Evolutionary conservation across 1,140 invertebrate genomes (phyloP), one percentile per base, ranked within the genome.

Genomic region (Eumaeus atala): DNA sequence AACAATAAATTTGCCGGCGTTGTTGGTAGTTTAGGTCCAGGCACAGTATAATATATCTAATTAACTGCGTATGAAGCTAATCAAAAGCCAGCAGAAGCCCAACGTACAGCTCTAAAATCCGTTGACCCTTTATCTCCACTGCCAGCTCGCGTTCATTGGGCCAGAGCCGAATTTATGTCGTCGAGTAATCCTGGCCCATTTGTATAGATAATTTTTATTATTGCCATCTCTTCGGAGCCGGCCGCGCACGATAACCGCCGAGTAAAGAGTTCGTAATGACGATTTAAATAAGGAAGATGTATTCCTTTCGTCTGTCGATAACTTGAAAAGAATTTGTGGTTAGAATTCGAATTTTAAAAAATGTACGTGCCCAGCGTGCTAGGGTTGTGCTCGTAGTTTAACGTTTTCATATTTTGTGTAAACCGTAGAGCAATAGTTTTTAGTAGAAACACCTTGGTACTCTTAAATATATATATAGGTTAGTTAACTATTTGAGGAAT

Each of bases 201-300:
- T 86, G 83, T 86, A 86, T 84, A 86, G 83, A 86, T 86, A 86
- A 86, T 86, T 86, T 86, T 86, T 86, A 86, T 86, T 86, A 86
- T 86, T 86, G 83, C 83, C 83, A 84, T 84, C 83, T 84, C 77
- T 70, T 64, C n/a, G 67, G 57, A 70, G 74, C 77, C 79, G 76
- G 76, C 76, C 76, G 72, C 69, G 60, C 59, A 63, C 74, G 78
- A 83, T 83, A 84, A 79, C 68, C 64, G 69, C 66, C 67, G 69
- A 73, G 77, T 28, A 83, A 86, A 86, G 83, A 86, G 83, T 86
- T 86, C 77, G 79, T 86, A 86, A 86, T 82, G 83, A 86, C 83
- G 69, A 82, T 86, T 86, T 86, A 83, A 86, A 81, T 84, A 86
- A 84, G 80, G 77, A 84, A 87, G 84, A 87, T 72, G 78, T 81